phyloP scores from a whole-genome alignment of 2,113 vertebrate genomes.

The Globicephala melas region DNA sequence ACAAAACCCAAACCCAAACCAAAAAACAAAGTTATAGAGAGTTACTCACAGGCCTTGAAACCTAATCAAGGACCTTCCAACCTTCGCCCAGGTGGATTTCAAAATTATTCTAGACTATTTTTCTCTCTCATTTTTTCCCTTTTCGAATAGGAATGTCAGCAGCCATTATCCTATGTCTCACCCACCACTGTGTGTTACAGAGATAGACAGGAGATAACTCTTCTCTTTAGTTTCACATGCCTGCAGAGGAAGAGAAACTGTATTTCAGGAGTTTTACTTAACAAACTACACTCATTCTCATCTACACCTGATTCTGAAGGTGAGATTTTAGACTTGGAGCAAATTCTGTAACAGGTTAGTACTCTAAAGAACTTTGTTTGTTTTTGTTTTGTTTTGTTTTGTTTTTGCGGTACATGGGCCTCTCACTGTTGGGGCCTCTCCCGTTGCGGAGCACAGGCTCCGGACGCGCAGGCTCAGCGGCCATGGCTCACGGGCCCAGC shows the following conservation, averaged over 20 bases:
- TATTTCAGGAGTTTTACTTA: neutral
- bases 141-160: neutral
- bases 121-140: neutral
- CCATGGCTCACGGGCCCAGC: too few species aligned
- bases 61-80: neutral
- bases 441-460: too few species aligned
- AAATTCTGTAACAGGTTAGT: neutral
- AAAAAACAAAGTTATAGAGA: neutral
- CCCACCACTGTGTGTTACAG: accelerated
- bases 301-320: neutral
- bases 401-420: too few species aligned
- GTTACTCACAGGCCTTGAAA: neutral
- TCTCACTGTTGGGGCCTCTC: too few species aligned
- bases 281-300: too few species aligned
- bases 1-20: neutral
- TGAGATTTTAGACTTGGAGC: neutral
- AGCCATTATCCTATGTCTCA: too few species aligned
- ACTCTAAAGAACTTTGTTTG: too few species aligned
- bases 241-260: neutral
- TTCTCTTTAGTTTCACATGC: neutral
- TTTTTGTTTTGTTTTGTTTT: too few species aligned
- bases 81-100: neutral
- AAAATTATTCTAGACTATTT: neutral
- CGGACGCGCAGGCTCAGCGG: too few species aligned
- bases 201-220: neutral